Conservation (phyloP, 2,797 vertebrate genomes). For the Chaenodraco wilsoni region DNA sequence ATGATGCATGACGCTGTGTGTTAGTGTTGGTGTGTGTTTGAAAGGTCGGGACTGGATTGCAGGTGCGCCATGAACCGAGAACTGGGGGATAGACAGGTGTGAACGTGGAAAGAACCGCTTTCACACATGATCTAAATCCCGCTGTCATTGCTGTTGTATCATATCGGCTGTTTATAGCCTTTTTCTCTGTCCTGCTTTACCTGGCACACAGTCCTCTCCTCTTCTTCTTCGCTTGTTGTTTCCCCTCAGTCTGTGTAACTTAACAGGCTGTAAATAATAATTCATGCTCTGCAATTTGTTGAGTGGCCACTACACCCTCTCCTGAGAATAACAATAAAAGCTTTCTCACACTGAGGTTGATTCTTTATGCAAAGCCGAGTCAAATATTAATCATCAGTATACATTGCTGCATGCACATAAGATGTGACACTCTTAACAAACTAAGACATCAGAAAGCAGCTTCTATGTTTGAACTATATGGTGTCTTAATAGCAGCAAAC, state of each 20-base stretch:
- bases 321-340: constrained; percentile 22
- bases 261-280: constrained; percentile 34
- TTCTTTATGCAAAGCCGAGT: constrained; percentile 42
- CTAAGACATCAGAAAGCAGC: not conserved
- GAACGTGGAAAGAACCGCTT: constrained; percentile 29
- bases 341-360: constrained; percentile 24
- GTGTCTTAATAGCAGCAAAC: not conserved
- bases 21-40: constrained; percentile 9
- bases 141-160: constrained; percentile 18
- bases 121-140: constrained; percentile 31
- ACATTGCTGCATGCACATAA: constrained; percentile 18
- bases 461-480: not conserved
- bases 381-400: constrained; percentile 55
- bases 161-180: constrained; percentile 17
- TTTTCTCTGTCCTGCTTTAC: constrained; percentile 8
- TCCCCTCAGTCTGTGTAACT: not conserved
- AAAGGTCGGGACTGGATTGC: constrained; percentile 16
- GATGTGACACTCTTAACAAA: constrained; percentile 29
- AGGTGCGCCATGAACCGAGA: constrained; percentile 33
- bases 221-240: not conserved
- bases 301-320: constrained; percentile 24
- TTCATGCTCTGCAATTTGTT: constrained; percentile 49
- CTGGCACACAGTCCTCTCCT: not conserved
- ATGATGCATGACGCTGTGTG: constrained; percentile 23
- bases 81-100: constrained; percentile 37